These are phyloP conservation scores for Hemibates koningsi DNA, from an alignment of 2,113 vertebrate species.

Conservation along the genomic window DNA sequence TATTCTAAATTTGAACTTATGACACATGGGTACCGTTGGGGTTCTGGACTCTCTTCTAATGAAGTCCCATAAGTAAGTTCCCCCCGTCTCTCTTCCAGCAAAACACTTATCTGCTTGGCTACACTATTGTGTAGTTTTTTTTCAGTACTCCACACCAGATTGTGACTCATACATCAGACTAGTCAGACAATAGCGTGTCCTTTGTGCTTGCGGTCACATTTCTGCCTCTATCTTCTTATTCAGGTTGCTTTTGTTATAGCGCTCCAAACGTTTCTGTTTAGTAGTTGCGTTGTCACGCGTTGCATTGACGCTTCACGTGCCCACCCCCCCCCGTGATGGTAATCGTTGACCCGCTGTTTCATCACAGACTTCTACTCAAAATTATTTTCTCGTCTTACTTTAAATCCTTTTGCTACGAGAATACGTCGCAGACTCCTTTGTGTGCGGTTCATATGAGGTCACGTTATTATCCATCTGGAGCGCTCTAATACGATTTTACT, in stretches of 20 bases:
- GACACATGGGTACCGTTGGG: not conserved
- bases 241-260: not conserved
- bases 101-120: not conserved
- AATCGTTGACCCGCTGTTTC: constrained; percentile 11
- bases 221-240: not conserved
- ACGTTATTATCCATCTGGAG: constrained; percentile 20
- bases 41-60: not conserved
- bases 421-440: not conserved
- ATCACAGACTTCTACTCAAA: constrained; percentile 1
- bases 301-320: not conserved
- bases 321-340: not conserved
- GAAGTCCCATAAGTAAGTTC: not conserved
- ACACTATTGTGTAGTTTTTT: not conserved
- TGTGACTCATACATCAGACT: not conserved
- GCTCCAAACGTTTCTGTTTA: not conserved
- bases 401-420: constrained; percentile 31
- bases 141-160: not conserved
- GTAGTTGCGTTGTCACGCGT: not conserved
- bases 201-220: not conserved
- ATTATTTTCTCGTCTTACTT: constrained; percentile 30
- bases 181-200: not conserved
- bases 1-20: not conserved
- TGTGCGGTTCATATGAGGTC: constrained; percentile 24
- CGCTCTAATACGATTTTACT: constrained; percentile 13
- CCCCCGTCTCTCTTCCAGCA: not conserved